Conservation (phyloP, 1,140 invertebrate genomes). For the Arion vulgaris region DNA sequence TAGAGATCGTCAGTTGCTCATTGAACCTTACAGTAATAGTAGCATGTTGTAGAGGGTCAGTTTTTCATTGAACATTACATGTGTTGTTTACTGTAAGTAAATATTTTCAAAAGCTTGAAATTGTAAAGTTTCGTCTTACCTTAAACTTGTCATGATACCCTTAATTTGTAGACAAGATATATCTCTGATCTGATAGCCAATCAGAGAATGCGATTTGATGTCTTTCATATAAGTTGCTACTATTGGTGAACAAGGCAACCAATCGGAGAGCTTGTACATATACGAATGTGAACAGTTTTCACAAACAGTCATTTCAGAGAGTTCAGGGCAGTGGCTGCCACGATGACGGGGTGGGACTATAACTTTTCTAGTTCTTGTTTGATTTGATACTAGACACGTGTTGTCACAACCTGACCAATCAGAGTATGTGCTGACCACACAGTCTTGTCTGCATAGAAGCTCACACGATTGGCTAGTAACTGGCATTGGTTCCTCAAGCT, state of each 20-base stretch:
- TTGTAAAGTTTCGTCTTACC: no score
- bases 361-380: slow-evolving; percentile 75
- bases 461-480: slow-evolving; percentile 50
- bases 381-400: slow-evolving; percentile 72
- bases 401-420: slow-evolving; percentile 78
- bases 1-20: no score
- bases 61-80: no score
- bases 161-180: slow-evolving; percentile 44
- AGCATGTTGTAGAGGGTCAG: no score
- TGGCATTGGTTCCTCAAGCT: slow-evolving; percentile 51
- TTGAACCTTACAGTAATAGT: no score
- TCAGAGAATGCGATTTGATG: slow-evolving; percentile 42
- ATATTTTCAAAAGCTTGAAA: no score
- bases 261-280: slow-evolving; percentile 40
- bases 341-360: slow-evolving; percentile 74
- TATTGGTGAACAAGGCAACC: slow-evolving; percentile 42
- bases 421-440: slow-evolving; percentile 78
- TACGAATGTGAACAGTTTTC: slow-evolving; percentile 46
- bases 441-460: slow-evolving; percentile 67
- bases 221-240: slow-evolving; percentile 29
- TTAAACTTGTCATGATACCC: slow-evolving; percentile 20
- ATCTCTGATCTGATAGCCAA: slow-evolving; percentile 49
- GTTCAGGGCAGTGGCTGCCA: slow-evolving; percentile 74
- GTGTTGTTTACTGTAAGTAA: no score
- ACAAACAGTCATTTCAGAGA: slow-evolving; percentile 77